phyloP scores from a whole-genome alignment of 2,113 vertebrate species.

The Trachemys scripta region DNA sequence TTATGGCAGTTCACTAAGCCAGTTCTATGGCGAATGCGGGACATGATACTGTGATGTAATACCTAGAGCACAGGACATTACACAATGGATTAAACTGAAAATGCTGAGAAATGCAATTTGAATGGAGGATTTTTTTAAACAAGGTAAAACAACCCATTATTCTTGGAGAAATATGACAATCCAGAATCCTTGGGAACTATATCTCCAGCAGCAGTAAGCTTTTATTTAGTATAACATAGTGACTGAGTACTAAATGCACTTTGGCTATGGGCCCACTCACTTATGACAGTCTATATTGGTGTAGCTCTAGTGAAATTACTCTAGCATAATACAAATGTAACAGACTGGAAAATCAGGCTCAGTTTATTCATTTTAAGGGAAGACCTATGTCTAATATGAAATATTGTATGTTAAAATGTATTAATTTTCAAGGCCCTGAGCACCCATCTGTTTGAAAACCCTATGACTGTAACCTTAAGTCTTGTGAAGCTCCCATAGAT shows the following conservation, averaged over 20 bases:
- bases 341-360: background rate
- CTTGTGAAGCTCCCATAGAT: background rate
- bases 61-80: background rate
- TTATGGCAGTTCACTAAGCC: constrained; percentile 14
- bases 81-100: background rate
- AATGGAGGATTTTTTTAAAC: background rate
- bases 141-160: background rate
- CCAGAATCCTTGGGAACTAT: background rate
- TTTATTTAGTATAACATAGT: constrained; percentile 13
- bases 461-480: rapidly evolving
- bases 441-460: background rate
- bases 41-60: constrained; percentile 8
- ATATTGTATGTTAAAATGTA: background rate
- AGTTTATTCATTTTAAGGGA: background rate
- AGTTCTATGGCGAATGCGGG: background rate
- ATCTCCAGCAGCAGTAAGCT: constrained; percentile 11
- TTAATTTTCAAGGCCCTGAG: background rate
- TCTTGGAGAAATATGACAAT: background rate
- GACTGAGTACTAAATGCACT: background rate
- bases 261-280: background rate
- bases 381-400: background rate
- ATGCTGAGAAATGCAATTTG: constrained; percentile 1
- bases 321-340: background rate
- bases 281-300: background rate
- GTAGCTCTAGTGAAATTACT: background rate